phyloP scores from a whole-genome alignment of 2,113 vertebrate genomes.

The Hyperoodon ampullatus region DNA sequence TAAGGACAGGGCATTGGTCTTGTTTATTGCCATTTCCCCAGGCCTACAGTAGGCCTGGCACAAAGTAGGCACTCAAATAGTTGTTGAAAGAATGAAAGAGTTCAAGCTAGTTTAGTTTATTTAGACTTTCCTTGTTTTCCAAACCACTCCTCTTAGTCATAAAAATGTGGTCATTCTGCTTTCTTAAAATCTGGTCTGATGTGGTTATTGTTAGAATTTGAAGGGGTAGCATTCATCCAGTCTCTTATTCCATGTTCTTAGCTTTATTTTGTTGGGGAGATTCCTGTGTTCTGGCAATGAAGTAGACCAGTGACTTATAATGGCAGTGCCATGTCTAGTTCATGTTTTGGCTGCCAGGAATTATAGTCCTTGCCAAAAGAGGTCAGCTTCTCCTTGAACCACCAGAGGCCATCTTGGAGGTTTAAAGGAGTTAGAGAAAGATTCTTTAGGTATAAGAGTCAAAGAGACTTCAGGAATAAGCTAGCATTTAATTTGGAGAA shows the following conservation, averaged over 20 bases:
- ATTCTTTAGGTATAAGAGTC: not conserved
- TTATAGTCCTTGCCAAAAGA: not conserved
- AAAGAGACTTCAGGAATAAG: conserved; percentile 24
- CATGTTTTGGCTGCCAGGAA: not conserved
- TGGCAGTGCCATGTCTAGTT: not conserved
- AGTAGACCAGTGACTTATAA: not conserved
- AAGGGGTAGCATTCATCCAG: not conserved
- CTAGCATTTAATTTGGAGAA: not conserved
- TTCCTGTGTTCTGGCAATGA: conserved; percentile 18
- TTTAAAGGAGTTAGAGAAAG: not conserved
- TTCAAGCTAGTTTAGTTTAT: conserved; percentile 37
- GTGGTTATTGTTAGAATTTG: conserved; percentile 1
- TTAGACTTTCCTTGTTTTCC: conserved; percentile 28
- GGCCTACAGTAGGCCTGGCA: not conserved
- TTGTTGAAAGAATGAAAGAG: conserved; percentile 37
- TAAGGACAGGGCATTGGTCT: not conserved
- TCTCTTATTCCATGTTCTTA: not conserved
- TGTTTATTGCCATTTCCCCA: not conserved
- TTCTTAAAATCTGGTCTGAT: not conserved
- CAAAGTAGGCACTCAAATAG: not conserved
- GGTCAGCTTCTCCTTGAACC: conserved; percentile 17
- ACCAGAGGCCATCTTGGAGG: not conserved
- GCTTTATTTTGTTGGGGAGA: not conserved
- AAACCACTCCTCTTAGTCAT: not conserved
- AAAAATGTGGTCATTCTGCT: conserved; percentile 29